A percentile compares a stretch with the other conserved stretches of the same genome.
Conservation (phyloP, 2,888 invertebrate species). For the Yponomeuta malinellus region DNA sequence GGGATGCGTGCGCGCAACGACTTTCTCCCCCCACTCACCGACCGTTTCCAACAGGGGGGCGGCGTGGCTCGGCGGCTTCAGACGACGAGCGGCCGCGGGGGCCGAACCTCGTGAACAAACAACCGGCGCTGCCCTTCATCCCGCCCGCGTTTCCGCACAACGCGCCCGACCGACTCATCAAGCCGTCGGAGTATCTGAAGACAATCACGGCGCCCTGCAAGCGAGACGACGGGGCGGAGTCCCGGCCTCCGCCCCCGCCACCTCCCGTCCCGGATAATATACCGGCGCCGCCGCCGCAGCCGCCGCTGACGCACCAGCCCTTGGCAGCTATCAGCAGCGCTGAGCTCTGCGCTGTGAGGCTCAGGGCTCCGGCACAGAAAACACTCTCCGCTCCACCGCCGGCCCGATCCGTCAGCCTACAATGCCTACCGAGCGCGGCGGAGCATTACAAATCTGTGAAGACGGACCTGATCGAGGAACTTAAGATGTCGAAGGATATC, state of each 20-base stretch:
- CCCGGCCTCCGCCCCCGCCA: constrained; percentile 78
- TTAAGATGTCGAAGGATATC: constrained; percentile 94
- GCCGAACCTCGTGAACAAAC: constrained; percentile 86
- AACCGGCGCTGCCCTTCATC: constrained; percentile 91
- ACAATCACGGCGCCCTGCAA: constrained; percentile 83
- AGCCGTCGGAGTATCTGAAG: constrained; percentile 93
- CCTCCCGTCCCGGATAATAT: constrained; percentile 62
- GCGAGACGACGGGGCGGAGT: constrained; percentile 68
- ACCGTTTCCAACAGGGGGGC: constrained; percentile 55
- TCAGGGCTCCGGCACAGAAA: constrained; percentile 85
- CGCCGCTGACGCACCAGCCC: constrained; percentile 77
- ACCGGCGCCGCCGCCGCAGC: constrained; percentile 48
- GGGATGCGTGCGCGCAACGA: constrained; percentile 52
- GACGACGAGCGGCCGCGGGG: constrained; percentile 74
- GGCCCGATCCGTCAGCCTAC: constrained; percentile 83
- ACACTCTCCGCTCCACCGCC: constrained; percentile 86
- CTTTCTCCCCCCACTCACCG: constrained; percentile 59
- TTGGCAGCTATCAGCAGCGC: constrained; percentile 92
- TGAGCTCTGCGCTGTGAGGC: constrained; percentile 88
- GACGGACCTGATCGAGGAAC: constrained; percentile 92
- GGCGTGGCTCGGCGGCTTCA: constrained; percentile 62
- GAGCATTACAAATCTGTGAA: constrained; percentile 85
- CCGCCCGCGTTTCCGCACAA: constrained; percentile 91
- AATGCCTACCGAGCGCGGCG: constrained; percentile 78
- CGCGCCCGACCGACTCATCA: constrained; percentile 89